These are phyloP conservation scores for Scalopus aquaticus DNA, from an alignment of 2,113 vertebrate species.

Conservation along the genomic window DNA sequence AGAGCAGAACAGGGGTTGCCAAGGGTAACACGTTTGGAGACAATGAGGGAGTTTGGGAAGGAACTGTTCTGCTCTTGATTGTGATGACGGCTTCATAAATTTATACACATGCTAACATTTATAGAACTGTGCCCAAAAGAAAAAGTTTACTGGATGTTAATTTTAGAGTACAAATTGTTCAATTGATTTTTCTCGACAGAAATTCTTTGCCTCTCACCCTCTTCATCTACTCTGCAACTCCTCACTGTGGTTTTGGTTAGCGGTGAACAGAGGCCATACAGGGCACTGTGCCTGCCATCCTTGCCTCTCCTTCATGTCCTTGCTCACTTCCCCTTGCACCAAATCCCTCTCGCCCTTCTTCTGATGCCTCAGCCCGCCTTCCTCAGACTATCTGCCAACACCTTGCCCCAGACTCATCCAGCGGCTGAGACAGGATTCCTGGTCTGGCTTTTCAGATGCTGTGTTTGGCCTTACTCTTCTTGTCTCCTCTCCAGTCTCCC, in stretches of 20 bases:
- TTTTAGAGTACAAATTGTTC: background rate
- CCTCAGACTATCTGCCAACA: background rate
- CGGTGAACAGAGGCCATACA: too few species aligned
- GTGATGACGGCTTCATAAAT: background rate
- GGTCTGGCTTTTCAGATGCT: background rate
- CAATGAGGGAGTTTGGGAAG: background rate
- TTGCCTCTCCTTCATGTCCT: background rate
- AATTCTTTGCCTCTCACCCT: background rate
- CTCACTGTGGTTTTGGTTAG: background rate
- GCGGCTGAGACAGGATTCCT: background rate
- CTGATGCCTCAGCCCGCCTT: background rate
- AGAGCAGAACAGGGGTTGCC: background rate
- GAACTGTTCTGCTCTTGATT: background rate
- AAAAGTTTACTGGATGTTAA: background rate
- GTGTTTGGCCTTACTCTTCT: background rate
- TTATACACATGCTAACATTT: background rate
- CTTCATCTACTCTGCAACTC: background rate
- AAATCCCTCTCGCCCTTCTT: background rate
- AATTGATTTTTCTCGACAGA: background rate
- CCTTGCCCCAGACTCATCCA: background rate
- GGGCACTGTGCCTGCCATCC: too few species aligned
- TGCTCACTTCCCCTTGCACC: background rate
- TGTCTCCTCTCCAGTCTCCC: background rate
- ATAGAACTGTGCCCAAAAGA: background rate
- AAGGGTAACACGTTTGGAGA: background rate